Base-by-base conservation (phyloP, 2,797 vertebrate genomes). In the Argentina silus region DNA sequence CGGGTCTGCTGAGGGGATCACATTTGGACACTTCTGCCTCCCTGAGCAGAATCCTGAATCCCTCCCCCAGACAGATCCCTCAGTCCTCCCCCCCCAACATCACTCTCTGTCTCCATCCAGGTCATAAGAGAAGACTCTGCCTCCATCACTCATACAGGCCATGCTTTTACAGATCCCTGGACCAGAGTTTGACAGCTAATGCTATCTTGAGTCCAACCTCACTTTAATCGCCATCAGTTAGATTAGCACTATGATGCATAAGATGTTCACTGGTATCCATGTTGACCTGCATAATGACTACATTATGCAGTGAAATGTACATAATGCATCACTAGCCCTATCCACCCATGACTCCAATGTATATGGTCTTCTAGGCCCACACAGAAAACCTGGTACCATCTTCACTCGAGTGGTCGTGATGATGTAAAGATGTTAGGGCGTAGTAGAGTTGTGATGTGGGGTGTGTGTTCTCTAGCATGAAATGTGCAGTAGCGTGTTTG, bases 11-110 rank as follows among this genome's bases (percentile, higher is more conserved):
- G 91, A 93, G 90, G 89, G 84, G 85, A 88, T 89, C 83, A 88
- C 87, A 87, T 92, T 91, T 90, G 83, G 92, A 93, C 90, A 90
- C 90, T 91, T 93, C 87, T 94, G 91, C 88, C 87, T 88, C 81
- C 79, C 83, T 78, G 73, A 85, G 91, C 93, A 92, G 82, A 91
- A 92, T 88, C 83, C 67, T 66, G 17, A 45, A 51, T 61, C 79
- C 84, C 81, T 86, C 84, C 87, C 91, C 91, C 86, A 83, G 77
- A 87, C 63, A 85, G 83, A 88, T 85, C 81, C 89, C 80, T 53
- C 51, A 82, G 80, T 83, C 83, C 72, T 69, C 79, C 81, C 75
- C 64, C 78, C 75, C 17, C n/a, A 17, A 17, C 55, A 57, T 61
- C 59, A 27, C 11, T 42, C 27, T n/a, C 59, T 42, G 59, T 42